Evolutionary conservation across 2,113 vertebrate species (phyloP).

Genomic region (Dolichallabes microphthalmus): DNA sequence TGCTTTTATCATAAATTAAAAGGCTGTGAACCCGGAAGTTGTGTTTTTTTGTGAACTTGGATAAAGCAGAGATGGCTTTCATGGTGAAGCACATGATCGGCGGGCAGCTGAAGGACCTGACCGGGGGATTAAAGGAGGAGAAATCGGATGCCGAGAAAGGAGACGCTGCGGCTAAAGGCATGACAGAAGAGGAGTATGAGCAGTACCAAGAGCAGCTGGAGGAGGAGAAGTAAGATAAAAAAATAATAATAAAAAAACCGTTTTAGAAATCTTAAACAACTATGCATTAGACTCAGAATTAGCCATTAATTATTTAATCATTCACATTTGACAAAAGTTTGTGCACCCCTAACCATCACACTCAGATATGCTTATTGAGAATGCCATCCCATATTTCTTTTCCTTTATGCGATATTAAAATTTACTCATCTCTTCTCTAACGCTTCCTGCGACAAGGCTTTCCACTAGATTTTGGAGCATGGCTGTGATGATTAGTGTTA

Average conservation of each 20-base stretch:
- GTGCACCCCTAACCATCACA: neutral
- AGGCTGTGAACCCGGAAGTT: neutral
- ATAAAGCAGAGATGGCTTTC: constrained; percentile 83
- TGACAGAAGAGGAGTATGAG: constrained; percentile 95
- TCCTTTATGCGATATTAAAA: neutral
- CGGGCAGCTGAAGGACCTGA: constrained; percentile 94
- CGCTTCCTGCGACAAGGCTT: neutral
- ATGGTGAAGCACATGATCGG: constrained; percentile 97
- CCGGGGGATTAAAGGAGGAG: constrained; percentile 89
- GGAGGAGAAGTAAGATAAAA: constrained; percentile 89
- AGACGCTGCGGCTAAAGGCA: constrained; percentile 85
- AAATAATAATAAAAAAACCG: no score
- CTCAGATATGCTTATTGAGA: neutral
- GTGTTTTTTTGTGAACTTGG: constrained; percentile 1
- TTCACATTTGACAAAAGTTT: neutral
- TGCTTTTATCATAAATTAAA: neutral
- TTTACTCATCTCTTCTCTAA: neutral
- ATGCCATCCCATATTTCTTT: neutral
- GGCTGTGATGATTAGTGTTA: neutral
- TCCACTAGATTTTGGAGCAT: neutral
- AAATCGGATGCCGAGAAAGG: constrained; percentile 86
- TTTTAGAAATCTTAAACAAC: neutral
- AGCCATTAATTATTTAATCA: neutral
- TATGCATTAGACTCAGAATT: neutral
- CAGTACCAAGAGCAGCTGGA: constrained; percentile 95